Evolutionary conservation across 2,113 vertebrate genomes (phyloP), one percentile per base, ranked within the genome.

Genomic region (Oncorhynchus clarkii): DNA sequence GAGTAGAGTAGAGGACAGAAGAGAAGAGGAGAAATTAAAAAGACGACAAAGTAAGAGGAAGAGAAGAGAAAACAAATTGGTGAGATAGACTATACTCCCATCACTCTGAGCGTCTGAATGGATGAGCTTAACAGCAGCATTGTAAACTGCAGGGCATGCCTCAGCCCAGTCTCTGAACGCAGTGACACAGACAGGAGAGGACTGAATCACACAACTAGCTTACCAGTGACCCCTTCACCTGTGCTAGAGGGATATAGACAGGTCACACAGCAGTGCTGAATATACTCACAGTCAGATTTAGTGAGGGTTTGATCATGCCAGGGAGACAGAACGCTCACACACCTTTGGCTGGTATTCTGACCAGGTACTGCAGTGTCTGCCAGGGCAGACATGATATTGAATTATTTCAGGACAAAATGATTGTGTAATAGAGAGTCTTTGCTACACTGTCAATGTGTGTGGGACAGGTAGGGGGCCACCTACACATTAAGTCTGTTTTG

Each of bases 391-490:
- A 57, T 62, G 20, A n/a, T n/a, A 62, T 62, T 8, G 2, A 7
- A 22, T 62, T 45, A 2, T 45, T 45, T 62, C 59, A 22, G 59
- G 4, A 22, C n/a, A 22, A 62, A 24, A 3, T 7, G 8, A 62
- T 11, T 0, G 13, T n/a, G 7, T 11, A 62, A 62, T 62, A 62
- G 18, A 62, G 59, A 62, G 18, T 5, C n/a, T 62, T 62, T 62
- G 6, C 59, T 62, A 81, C 11, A 5, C 54, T 48, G 64, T 39
- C 31, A 60, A 27, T 9, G 39, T 65, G 75, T 70, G 57, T 81
- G 39, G 9, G 80, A 86, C 83, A 73, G 62, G 45, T 74, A 72
- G 74, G 64, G 9, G 24, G 73, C 26, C 48, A n/a, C 51, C 26
- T 8, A 51, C 48, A 62, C 27, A 62, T 45, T 1, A 14, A 18